phyloP scores from a whole-genome alignment of 2,113 vertebrate species.

The Phrynocephalus versicolor region DNA sequence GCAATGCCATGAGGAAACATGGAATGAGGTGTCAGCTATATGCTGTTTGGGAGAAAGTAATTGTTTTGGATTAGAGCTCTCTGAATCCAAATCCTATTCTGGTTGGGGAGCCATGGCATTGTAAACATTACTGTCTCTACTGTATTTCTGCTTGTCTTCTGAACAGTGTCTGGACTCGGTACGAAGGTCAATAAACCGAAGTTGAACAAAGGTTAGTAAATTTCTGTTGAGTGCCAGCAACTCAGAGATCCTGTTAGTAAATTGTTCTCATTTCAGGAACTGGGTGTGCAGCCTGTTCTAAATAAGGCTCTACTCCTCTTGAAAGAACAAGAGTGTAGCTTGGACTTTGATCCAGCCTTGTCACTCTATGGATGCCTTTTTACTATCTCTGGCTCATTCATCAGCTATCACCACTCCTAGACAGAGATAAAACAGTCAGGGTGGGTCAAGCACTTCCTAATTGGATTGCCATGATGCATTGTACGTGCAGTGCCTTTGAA shows the following conservation, averaged over 20 bases:
- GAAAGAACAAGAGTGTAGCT: background rate
- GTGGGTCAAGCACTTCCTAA: background rate
- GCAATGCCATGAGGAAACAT: too few species aligned
- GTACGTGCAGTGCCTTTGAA: background rate
- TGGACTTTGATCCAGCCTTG: background rate
- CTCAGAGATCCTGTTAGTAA: background rate
- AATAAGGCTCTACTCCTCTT: background rate
- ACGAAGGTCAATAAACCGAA: too few species aligned
- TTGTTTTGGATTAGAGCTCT: too few species aligned
- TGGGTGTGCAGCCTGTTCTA: too few species aligned
- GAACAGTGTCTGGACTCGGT: too few species aligned
- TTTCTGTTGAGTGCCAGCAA: too few species aligned
- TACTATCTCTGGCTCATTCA: background rate
- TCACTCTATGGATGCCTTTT: background rate
- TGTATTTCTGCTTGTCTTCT: background rate
- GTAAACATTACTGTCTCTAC: background rate
- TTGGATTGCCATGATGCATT: background rate
- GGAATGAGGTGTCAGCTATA: background rate
- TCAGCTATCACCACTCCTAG: background rate
- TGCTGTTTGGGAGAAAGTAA: background rate
- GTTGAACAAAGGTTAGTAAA: too few species aligned
- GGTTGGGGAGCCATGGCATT: too few species aligned
- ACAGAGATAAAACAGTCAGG: background rate
- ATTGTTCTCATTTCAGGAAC: background rate
- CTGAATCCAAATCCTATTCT: too few species aligned